Base-by-base conservation (phyloP, 2,113 vertebrate genomes). In the Chitala chitala region DNA sequence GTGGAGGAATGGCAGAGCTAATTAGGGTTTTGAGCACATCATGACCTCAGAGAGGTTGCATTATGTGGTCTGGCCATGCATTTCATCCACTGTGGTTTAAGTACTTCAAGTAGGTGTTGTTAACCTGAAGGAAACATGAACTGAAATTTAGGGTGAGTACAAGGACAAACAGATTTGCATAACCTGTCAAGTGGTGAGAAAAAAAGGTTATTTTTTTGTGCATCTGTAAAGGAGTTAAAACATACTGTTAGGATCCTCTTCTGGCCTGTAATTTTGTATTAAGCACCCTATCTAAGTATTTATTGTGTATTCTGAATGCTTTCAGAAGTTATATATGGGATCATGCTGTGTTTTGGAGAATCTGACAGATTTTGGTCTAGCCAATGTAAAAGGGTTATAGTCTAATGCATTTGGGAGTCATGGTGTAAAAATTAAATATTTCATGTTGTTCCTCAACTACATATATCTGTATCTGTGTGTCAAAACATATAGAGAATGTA, bases 151-250 rank as follows among this genome's bases (percentile, higher is more conserved):
- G 48, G 2, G 8, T 1, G 12, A 51, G n/a, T n/a, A 38, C 40
- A 46, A 48, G 22, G 64, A 68, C 59, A 63, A 63, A 63, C 20
- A 63, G 59, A 63, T 63, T 63, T 36, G 59, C 59, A 63, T 63
- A 63, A 63, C 33, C 59, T 63, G 59, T 63, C 59, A 63, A 63
- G 59, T 36, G 59, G 59, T 36, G 38, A 63, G 59, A 63, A 29
- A 63, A 63, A 63, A 63, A 20, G 59, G 31, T 36, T 36, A 36
- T 63, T 63, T 33, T 20, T 63, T 63, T 36, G 59, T 38, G 59
- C 59, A 63, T 63, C 59, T 63, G 31, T n/a, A 33, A 29, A 20
- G 15, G 59, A 63, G 38, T 63, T 36, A 36, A 63, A 63, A 63
- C 59, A 63, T 63, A 33, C 33, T 38, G 38, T 63, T 63, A 63